Evolutionary conservation across 23 tunicate species (phyloP).

Genomic region (Trididemnum clinides): DNA sequence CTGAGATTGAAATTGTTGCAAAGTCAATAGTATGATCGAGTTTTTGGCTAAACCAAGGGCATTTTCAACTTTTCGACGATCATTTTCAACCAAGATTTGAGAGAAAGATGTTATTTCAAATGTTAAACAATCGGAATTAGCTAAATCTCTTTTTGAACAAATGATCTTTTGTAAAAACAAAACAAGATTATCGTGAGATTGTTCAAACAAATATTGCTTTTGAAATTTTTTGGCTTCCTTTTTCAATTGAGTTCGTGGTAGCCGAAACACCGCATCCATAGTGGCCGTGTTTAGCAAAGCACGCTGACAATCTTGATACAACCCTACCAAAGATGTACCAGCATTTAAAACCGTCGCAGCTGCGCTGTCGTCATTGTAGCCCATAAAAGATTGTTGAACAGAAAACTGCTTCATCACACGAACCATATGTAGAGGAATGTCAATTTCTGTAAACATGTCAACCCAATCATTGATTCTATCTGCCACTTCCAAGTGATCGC

Average conservation of each 20-base stretch:
- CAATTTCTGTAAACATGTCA: slow-evolving; percentile 19
- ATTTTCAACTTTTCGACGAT: slow-evolving; percentile 33
- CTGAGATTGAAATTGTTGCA: slow-evolving; percentile 78
- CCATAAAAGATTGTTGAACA: slow-evolving; percentile 33
- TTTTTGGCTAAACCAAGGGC: slow-evolving; percentile 10
- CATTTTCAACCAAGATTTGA: slow-evolving; percentile 55
- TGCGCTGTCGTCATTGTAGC: slow-evolving; percentile 61
- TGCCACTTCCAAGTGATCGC: slow-evolving; percentile 19
- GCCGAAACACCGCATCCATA: slow-evolving; percentile 58
- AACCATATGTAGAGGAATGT: neutral
- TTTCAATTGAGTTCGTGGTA: slow-evolving; percentile 32
- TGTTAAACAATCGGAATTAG: no score
- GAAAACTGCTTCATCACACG: neutral
- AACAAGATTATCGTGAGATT: slow-evolving; percentile 49
- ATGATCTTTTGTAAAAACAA: neutral
- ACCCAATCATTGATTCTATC: slow-evolving; percentile 58
- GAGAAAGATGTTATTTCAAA: slow-evolving; percentile 71
- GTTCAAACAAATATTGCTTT: slow-evolving; percentile 32
- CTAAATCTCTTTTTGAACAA: neutral
- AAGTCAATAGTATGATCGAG: slow-evolving; percentile 52
- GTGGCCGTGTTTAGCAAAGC: slow-evolving; percentile 58
- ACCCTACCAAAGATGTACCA: neutral
- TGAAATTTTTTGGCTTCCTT: slow-evolving; percentile 19
- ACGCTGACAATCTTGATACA: neutral
- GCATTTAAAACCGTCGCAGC: slow-evolving; percentile 44